These are phyloP conservation scores for Nymphalis c-album DNA, from an alignment of 2,888 invertebrate species.

Conservation along the genomic window DNA sequence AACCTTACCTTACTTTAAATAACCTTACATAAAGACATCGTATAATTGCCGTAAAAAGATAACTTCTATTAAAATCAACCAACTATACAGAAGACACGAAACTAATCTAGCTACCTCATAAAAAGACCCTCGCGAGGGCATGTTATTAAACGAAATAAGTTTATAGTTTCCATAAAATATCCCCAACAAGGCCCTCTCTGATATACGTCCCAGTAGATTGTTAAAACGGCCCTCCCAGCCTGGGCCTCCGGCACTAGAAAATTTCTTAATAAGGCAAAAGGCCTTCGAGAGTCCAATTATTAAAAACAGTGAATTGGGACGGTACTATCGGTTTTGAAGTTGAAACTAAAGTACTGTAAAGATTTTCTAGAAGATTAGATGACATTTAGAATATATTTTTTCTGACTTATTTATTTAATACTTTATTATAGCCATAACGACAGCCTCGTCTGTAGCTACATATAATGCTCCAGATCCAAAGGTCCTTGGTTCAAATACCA, in stretches of 20 bases:
- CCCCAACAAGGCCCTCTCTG: constrained; percentile 27
- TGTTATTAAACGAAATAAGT: constrained; percentile 46
- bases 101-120: constrained; percentile 40
- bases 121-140: constrained; percentile 38
- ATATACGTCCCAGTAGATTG: constrained; percentile 39
- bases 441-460: too few species aligned
- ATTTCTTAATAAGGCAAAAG: constrained; percentile 58
- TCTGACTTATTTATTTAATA: not conserved
- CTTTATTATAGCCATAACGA: not conserved
- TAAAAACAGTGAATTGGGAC: constrained; percentile 48
- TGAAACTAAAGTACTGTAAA: constrained; percentile 28
- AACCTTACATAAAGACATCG: constrained; percentile 14
- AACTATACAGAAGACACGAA: constrained; percentile 28
- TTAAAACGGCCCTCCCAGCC: constrained; percentile 34
- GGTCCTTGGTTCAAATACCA: too few species aligned
- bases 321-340: constrained; percentile 36
- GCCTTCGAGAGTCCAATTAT: constrained; percentile 56
- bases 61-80: constrained; percentile 22
- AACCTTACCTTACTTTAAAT: not conserved
- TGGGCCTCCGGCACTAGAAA: constrained; percentile 50
- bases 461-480: too few species aligned
- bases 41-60: constrained; percentile 26
- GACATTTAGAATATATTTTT: not conserved
- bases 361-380: constrained; percentile 1
- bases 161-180: constrained; percentile 45